Base-by-base conservation (phyloP, 2,888 invertebrate genomes). In the Eulithis testata region DNA sequence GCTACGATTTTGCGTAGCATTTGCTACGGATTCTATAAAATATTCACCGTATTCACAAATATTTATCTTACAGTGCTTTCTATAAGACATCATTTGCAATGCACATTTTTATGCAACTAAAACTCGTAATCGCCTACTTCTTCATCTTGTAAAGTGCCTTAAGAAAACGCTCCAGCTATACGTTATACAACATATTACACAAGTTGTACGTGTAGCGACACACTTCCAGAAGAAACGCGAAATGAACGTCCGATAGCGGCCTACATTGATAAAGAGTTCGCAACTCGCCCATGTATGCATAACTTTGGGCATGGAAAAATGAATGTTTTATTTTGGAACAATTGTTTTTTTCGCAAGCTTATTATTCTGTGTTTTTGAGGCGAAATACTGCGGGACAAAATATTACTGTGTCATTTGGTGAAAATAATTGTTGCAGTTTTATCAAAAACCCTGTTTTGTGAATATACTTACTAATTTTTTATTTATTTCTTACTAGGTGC, bases 191-290 rank as follows among this genome's bases (percentile, higher is more conserved):
- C 43, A 7, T 43, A 9, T 21, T 50, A 55, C 71, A 74, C 76
- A 80, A 21, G 21, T 21, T 21, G 21, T 78, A 80, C 72, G 78
- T 73, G 72, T 69, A 74, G 75, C 79, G 77, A 78, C 70, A 77
- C 73, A 63, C 54, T 73, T 62, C 68, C 63, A 43, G 36, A 63
- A 65, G 66, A 71, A 67, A 69, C 44, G 44, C 58, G 27, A 58
- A 65, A 68, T 69, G 76, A 69, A 70, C 70, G 70, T 65, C 76
- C 69, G 72, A 76, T 74, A 73, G 74, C 70, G 56, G 57, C 68
- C 63, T 65, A 67, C 62, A 68, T 53, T 68, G 60, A 68, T 64
- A 68, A 53, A 66, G 60, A 70, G 58, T 60, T 66, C 21, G 51
- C 47, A 63, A 58, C 66, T 62, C 60, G 40, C 36, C 62, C 45